Evolutionary conservation across 1,140 invertebrate species (phyloP).

Genomic region (Choristoneura fumiferana): DNA sequence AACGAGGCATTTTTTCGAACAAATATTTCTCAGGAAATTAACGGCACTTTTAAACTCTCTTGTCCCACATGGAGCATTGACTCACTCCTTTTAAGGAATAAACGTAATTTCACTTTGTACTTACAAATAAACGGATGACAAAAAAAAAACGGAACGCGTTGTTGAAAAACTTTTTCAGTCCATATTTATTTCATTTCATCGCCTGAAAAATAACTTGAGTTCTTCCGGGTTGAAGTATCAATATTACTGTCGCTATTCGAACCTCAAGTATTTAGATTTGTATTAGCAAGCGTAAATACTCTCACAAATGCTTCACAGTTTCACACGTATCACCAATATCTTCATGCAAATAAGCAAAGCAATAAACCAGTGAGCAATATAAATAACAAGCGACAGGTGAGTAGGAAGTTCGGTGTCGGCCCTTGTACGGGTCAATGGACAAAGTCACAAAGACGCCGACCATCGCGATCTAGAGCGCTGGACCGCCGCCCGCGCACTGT

Average conservation of each 20-base stretch:
- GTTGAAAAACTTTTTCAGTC: no score
- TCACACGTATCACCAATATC: conserved; percentile 9
- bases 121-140: no score
- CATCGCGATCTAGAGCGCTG: conserved; percentile 43
- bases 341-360: neutral
- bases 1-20: no score
- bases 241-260: no score
- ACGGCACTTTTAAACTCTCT: neutral
- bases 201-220: no score
- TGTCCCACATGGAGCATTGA: conserved; percentile 10
- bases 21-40: conserved; percentile 1
- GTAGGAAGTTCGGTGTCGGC: conserved; percentile 50
- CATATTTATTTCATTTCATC: no score
- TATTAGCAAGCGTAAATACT: no score
- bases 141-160: no score
- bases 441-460: conserved; percentile 68
- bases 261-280: no score
- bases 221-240: no score
- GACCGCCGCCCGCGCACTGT: conserved; percentile 28
- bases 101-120: conserved; percentile 3
- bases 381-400: conserved; percentile 36
- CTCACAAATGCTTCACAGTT: neutral
- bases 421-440: conserved; percentile 68
- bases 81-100: conserved; percentile 10
- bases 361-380: conserved; percentile 28